These are phyloP conservation scores for Pollenia angustigena DNA, from an alignment of 2,888 invertebrate species.

Conservation along the genomic window DNA sequence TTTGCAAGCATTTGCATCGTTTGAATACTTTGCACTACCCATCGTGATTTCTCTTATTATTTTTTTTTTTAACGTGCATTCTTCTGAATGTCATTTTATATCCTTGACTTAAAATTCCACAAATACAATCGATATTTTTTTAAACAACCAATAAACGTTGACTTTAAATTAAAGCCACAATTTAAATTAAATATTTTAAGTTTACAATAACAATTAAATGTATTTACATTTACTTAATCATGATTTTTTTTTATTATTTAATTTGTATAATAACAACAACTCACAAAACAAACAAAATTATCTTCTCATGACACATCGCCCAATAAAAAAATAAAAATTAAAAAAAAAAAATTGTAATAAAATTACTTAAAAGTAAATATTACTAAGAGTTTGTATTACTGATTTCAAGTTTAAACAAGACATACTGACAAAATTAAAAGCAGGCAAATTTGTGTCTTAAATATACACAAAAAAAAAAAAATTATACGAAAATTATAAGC, in stretches of 20 bases:
- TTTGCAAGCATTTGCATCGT: too few relatives aligned
- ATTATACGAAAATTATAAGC: slow-evolving; percentile 1
- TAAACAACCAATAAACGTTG: neutral
- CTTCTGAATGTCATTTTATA: neutral
- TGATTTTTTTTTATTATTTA: slow-evolving; percentile 13
- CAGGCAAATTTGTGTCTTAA: neutral
- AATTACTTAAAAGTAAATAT: neutral
- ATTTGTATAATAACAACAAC: slow-evolving; percentile 19
- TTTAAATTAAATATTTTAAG: slow-evolving; percentile 1
- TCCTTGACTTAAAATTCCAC: slow-evolving; percentile 12
- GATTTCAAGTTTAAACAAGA: slow-evolving; percentile 34
- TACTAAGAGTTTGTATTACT: slow-evolving; percentile 23
- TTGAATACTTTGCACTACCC: too few relatives aligned
- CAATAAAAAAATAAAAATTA: too few relatives aligned
- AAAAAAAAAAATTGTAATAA: too few relatives aligned
- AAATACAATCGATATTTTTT: neutral
- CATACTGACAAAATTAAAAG: slow-evolving; percentile 32
- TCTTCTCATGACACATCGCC: neutral
- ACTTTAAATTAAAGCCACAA: slow-evolving; percentile 17
- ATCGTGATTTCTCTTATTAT: too few relatives aligned
- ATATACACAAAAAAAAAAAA: neutral
- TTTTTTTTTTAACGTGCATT: too few relatives aligned
- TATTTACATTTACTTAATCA: slow-evolving; percentile 14
- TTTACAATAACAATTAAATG: slow-evolving; percentile 4
- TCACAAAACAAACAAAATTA: slow-evolving; percentile 25